phyloP scores from a whole-genome alignment of 2,797 vertebrate species.

The Streptopelia turtur region DNA sequence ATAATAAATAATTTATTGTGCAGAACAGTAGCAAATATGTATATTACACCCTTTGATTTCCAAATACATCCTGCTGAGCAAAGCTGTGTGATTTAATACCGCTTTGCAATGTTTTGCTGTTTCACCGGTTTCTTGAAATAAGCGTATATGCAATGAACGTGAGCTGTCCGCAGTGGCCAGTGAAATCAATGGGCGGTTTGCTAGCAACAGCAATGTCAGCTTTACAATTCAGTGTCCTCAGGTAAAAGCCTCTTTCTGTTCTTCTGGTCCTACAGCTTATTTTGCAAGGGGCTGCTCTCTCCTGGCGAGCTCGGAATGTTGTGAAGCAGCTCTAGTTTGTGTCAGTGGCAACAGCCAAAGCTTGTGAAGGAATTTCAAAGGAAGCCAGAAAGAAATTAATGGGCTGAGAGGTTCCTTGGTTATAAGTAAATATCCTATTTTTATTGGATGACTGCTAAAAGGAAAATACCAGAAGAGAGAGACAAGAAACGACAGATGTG shows the following conservation, averaged over 20 bases:
- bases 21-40: slow-evolving; percentile 37
- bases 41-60: slow-evolving; percentile 34
- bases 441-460: background rate
- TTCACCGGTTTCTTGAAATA: background rate
- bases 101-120: background rate
- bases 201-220: background rate
- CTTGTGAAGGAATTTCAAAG: background rate
- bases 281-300: background rate
- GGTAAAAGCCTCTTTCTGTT: background rate
- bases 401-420: background rate
- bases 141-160: background rate
- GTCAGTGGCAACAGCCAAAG: background rate
- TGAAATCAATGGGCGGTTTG: background rate
- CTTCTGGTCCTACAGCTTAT: background rate
- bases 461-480: background rate
- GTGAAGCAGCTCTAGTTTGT: background rate
- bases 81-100: background rate
- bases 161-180: background rate
- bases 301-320: background rate
- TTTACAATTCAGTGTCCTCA: background rate
- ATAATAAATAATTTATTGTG: slow-evolving; percentile 60
- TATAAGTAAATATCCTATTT: background rate
- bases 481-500: accelerated
- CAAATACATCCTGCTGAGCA: background rate
- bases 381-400: background rate